Evolutionary conservation across 2,113 vertebrate species (phyloP).

Genomic region (Microcebus murinus): DNA sequence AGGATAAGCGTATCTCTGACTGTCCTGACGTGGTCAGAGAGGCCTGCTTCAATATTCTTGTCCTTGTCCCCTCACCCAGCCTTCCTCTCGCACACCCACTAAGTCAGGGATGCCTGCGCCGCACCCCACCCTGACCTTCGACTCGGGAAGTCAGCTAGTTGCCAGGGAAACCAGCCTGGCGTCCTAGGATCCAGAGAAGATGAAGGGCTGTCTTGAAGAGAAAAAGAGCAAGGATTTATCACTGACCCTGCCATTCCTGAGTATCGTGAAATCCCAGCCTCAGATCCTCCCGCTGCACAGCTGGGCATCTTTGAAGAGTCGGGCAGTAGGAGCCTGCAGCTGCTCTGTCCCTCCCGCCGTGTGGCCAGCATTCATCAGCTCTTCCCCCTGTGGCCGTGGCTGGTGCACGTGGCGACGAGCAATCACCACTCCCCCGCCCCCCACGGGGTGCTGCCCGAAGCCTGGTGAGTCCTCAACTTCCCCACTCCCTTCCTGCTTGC

Average conservation of each 20-base stretch:
- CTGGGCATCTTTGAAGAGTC: conserved; percentile 5
- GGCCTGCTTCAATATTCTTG: background rate
- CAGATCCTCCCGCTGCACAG: background rate
- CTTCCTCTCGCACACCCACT: background rate
- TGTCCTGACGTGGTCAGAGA: background rate
- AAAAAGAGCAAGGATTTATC: background rate
- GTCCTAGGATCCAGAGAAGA: background rate
- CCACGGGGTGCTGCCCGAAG: background rate
- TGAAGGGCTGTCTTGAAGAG: background rate
- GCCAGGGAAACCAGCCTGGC: background rate
- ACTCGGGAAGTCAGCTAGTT: background rate
- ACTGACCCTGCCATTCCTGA: background rate
- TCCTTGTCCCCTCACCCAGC: too few species aligned
- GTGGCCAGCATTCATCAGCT: background rate
- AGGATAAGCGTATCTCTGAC: background rate
- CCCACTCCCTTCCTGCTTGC: background rate
- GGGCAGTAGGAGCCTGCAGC: background rate
- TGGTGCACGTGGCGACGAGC: background rate
- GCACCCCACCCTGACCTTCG: background rate
- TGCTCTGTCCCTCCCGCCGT: background rate
- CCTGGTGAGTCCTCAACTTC: background rate
- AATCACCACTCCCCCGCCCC: background rate
- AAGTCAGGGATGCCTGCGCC: background rate
- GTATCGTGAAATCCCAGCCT: background rate
- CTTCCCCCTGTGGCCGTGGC: background rate